These are phyloP conservation scores for Ophraella communa DNA, from an alignment of 2,888 invertebrate species.

Conservation along the genomic window DNA sequence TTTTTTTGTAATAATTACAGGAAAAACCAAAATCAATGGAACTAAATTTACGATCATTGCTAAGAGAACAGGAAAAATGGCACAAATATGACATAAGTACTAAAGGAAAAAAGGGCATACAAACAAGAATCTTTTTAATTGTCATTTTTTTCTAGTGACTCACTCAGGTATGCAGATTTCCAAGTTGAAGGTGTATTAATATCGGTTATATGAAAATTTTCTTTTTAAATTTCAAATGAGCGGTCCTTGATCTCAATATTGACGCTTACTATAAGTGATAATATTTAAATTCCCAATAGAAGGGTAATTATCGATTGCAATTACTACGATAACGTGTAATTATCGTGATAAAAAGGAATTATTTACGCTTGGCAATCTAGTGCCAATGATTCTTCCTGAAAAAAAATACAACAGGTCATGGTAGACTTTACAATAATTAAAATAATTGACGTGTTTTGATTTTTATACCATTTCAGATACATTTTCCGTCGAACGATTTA, in stretches of 20 bases:
- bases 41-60: neutral
- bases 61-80: too few species aligned
- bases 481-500: too few species aligned
- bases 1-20: too few species aligned
- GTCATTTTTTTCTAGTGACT: too few species aligned
- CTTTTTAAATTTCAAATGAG: neutral
- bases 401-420: neutral
- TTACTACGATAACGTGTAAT: neutral
- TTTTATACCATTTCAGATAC: too few species aligned
- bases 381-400: neutral
- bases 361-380: neutral
- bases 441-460: too few species aligned
- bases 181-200: neutral
- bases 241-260: neutral
- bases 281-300: neutral
- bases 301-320: neutral
- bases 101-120: too few species aligned
- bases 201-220: neutral
- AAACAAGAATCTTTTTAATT: too few species aligned
- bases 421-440: neutral
- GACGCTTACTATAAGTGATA: neutral
- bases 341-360: neutral
- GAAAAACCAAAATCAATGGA: neutral
- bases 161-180: too few species aligned
- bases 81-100: too few species aligned